Evolutionary conservation across 2,113 vertebrate genomes (phyloP).

Genomic region (Sylvicapra grimmia): DNA sequence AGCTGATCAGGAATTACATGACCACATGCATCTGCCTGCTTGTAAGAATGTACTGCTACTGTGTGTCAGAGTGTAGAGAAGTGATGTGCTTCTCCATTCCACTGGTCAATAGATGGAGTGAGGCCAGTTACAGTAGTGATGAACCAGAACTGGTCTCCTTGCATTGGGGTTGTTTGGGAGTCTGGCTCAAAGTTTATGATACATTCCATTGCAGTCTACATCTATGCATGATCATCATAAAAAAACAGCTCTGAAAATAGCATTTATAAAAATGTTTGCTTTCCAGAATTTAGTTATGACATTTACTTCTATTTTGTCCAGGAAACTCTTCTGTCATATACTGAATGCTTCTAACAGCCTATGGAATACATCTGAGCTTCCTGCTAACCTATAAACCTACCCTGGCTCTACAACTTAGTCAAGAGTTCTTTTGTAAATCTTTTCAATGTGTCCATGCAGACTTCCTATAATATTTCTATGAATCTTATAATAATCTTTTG

Average conservation of each 20-base stretch:
- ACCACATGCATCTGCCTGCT: background rate
- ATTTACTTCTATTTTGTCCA: background rate
- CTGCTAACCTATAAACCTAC: background rate
- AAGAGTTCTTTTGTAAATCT: background rate
- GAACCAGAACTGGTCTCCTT: background rate
- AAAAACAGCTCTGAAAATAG: background rate
- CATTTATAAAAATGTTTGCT: background rate
- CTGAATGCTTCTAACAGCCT: background rate
- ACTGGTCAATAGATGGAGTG: background rate
- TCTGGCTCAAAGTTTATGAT: background rate
- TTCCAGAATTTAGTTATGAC: background rate
- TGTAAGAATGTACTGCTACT: background rate
- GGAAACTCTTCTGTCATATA: background rate
- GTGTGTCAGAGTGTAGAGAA: background rate
- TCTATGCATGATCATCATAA: background rate
- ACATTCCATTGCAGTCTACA: background rate
- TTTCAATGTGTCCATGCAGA: background rate
- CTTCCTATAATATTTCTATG: background rate
- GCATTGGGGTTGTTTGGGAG: background rate
- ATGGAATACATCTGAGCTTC: background rate
- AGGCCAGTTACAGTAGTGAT: background rate
- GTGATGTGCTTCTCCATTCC: background rate
- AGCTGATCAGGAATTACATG: background rate
- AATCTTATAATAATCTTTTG: background rate
- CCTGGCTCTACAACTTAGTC: background rate